Conservation (phyloP, 2,797 vertebrate species). For the Anas flavirostris region DNA sequence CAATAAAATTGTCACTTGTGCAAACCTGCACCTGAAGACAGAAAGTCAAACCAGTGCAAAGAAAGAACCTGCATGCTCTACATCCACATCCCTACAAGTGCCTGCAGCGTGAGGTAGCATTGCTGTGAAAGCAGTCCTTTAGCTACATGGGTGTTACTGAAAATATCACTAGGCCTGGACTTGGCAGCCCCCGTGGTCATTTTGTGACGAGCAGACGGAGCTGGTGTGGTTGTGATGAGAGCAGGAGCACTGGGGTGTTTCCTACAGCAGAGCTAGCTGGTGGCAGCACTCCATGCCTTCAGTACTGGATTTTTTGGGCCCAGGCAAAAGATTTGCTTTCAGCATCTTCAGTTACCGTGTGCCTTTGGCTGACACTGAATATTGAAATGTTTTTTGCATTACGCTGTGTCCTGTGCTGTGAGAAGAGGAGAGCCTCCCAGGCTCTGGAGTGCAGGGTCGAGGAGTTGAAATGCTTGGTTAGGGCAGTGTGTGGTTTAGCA, state of each 20-base stretch:
- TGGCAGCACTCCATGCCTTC: not conserved
- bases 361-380: not conserved
- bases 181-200: not conserved
- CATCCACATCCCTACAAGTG: not conserved
- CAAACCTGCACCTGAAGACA: not conserved
- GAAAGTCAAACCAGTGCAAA: not conserved
- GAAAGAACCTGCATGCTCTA: not conserved
- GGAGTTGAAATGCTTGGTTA: not conserved
- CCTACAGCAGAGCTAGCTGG: not conserved
- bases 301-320: not conserved
- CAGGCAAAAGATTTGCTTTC: not conserved
- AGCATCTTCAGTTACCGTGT: not conserved
- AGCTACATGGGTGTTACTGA: too few species aligned
- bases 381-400: too few species aligned
- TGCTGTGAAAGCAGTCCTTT: not conserved
- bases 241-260: not conserved
- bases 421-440: not conserved
- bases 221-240: not conserved
- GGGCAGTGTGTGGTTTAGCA: not conserved
- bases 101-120: not conserved
- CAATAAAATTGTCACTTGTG: not conserved
- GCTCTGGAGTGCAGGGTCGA: not conserved
- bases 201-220: too few species aligned
- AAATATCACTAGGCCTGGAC: not conserved
- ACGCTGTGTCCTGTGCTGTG: not conserved